Conservation (phyloP, 1,140 invertebrate genomes). For the Cydia fagiglandana region DNA sequence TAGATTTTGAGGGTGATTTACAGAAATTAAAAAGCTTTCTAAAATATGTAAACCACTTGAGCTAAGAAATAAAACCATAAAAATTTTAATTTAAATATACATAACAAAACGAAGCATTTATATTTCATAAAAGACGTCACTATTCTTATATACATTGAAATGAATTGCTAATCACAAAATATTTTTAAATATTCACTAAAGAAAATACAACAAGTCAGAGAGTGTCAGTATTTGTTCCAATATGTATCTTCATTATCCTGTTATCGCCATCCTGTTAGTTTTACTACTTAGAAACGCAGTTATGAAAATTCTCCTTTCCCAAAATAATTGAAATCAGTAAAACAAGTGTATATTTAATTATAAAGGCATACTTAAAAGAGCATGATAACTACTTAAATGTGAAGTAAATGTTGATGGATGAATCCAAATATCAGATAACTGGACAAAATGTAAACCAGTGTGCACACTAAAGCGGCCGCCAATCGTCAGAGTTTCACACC, state of each 20-base stretch:
- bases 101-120: too few species aligned
- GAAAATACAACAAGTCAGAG: constrained; percentile 15
- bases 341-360: neutral
- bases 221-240: neutral
- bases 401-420: constrained; percentile 2
- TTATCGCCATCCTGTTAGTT: too few species aligned
- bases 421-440: constrained; percentile 35
- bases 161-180: too few species aligned
- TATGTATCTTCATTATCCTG: neutral
- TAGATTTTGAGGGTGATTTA: too few species aligned
- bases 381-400: neutral
- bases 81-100: too few species aligned
- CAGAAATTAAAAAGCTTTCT: too few species aligned
- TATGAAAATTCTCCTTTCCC: too few species aligned
- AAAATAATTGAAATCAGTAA: neutral
- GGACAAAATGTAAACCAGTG: constrained; percentile 77
- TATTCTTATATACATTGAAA: too few species aligned
- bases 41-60: too few species aligned
- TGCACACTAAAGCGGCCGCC: constrained; percentile 57
- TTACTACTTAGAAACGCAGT: too few species aligned
- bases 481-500: constrained; percentile 42
- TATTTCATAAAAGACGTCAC: too few species aligned
- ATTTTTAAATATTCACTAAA: constrained; percentile 17
- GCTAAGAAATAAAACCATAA: too few species aligned
- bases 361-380: neutral